Base-by-base conservation (phyloP, 1,140 invertebrate species). In the Hetaerina americana region DNA sequence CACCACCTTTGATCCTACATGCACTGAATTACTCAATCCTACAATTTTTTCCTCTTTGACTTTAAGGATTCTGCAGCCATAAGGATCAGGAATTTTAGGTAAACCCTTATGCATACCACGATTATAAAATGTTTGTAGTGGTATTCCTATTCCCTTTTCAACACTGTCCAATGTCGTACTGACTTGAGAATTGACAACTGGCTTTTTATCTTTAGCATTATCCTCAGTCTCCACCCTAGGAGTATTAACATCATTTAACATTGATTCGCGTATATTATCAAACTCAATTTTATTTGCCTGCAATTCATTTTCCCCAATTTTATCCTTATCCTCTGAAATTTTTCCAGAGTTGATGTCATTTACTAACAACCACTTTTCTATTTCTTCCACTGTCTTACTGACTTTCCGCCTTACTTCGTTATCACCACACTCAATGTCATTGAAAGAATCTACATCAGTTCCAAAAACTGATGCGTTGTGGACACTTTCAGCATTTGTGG, bases 401-500 rank as follows among this genome's bases (percentile, higher is more conserved):
- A 57, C 40, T n/a, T 57, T 57, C 22, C 40, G 15, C 10, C 40
- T 57, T 57, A 57, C 40, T 57, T 57, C 40, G 22, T n/a, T 57
- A 57, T 57, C 40, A 18, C 40, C 40, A 57, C 40, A 57, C 22
- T 57, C 40, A 57, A 57, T 57, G 10, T 57, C 40, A 57, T 57
- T 57, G 40, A 57, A 57, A 10, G 40, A 57, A 57, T 57, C 40
- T 18, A 57, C 40, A 57, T 57, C 40, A 5, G 40, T 57, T n/a
- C 40, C 40, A 57, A 57, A 57, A 18, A n/a, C 40, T 57, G 40
- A 57, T 18, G 40, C 10, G 10, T 57, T 57, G 22, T 57, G 40
- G 3, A 57, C 15, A 57, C 40, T 57, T n/a, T 72, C 73, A 25
- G 67, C 28, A 69, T 68, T 75, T 22, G 24, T 31, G 27, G 28